Base-by-base conservation (phyloP, 2,113 vertebrate genomes). In the Brachirus orientalis region DNA sequence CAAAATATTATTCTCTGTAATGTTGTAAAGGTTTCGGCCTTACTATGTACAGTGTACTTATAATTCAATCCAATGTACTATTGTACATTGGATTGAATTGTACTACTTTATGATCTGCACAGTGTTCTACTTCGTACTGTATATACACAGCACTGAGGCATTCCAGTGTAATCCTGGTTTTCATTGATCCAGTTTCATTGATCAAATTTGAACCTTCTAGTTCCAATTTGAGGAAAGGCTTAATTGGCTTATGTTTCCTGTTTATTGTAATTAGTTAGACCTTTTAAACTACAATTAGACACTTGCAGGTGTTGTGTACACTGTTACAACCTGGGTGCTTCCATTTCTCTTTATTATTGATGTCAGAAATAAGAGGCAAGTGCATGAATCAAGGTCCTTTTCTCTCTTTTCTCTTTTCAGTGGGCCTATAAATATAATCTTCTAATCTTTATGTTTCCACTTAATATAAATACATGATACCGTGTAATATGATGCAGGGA, bases 201-300 rank as follows among this genome's bases (percentile, higher is more conserved):
- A 28, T n/a, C n/a, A n/a, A n/a, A n/a, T n/a, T n/a, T 3, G 28
- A 28, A 28, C 28, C 28, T 28, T 28, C 28, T 6, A 28, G 1
- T 28, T 28, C 28, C 28, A 28, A 36, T 83, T 75, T 80, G 35
- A 71, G 76, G 62, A 77, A 77, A 79, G 69, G 58, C 43, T 65
- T 58, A 74, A 74, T 75, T 77, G 63, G 58, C 75, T 67, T 86
- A 75, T 51, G 63, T 72, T 56, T 76, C 53, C 67, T 73, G 71
- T 73, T 18, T 79, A 79, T 79, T 52, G 57, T 40, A 58, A 47
- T 81, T 84, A 84, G 57, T 74, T 37, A 36, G 65, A 79, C 33
- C 81, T 73, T 76, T 82, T 71, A 45, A 82, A 84, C 76, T 1
- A 55, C 70, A 67, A 76, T 86, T 79, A 79, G 50, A 18, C 46